Conservation (phyloP, 2,113 vertebrate species). For the Ophiodon elongatus region DNA sequence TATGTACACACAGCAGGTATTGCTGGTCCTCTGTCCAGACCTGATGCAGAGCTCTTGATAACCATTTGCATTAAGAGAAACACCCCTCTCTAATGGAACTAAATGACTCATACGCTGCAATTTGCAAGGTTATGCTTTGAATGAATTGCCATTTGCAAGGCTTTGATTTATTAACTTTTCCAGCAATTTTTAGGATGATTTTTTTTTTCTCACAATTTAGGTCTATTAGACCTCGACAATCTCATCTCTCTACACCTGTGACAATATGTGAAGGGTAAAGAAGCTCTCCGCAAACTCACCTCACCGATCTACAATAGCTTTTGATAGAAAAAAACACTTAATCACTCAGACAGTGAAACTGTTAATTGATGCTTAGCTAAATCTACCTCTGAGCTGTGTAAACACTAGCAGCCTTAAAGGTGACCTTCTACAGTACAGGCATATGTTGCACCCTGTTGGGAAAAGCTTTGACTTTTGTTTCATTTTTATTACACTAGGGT, state of each 20-base stretch:
- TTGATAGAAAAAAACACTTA: conserved; percentile 29
- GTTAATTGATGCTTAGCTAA: conserved; percentile 31
- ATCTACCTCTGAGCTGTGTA: conserved; percentile 14
- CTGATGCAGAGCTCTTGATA: conserved; percentile 52
- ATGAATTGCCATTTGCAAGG: conserved; percentile 12
- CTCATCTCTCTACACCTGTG: conserved; percentile 20
- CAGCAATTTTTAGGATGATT: conserved; percentile 16
- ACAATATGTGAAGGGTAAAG: conserved; percentile 10
- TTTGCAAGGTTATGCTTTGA: conserved; percentile 33
- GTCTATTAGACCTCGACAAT: conserved; percentile 13
- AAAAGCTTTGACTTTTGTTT: conserved; percentile 58
- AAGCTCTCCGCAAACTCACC: background rate
- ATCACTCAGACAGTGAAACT: conserved; percentile 28
- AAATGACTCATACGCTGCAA: conserved; percentile 31
- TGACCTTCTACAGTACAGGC: conserved; percentile 53
- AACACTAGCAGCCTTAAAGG: conserved; percentile 49
- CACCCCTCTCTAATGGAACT: conserved; percentile 42
- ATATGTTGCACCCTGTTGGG: conserved; percentile 57
- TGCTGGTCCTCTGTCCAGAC: conserved; percentile 56
- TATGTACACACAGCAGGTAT: conserved; percentile 67
- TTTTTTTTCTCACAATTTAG: conserved; percentile 29
- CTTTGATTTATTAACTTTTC: conserved; percentile 18
- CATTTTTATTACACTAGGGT: conserved; percentile 33
- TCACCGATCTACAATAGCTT: conserved; percentile 16
- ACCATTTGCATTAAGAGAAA: conserved; percentile 54